Base-by-base conservation (phyloP, 2,797 vertebrate genomes). In the Amniataba percoides region DNA sequence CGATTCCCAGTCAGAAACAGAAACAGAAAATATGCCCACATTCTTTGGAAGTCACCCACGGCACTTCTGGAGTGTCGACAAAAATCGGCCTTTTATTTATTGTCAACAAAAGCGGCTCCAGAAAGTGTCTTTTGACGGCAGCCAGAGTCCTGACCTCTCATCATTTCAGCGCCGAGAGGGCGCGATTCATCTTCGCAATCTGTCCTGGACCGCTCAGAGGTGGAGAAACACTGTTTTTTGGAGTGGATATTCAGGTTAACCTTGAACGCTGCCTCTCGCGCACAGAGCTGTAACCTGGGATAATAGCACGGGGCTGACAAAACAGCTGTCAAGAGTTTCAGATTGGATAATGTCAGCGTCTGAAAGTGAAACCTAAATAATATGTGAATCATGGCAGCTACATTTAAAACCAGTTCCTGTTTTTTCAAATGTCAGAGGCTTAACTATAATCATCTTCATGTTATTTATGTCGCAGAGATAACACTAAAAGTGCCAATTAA, bases 51-150 rank as follows among this genome's bases (percentile, higher is more conserved):
- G 79, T 84, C 79, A 74, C 70, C 61, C 61, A 6, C 48, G 40
- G 65, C 59, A 61, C 74, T 78, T 60, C 56, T 80, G 76, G 75
- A 82, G 4, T 7, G 48, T 83, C 42, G 74, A 78, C 66, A 76
- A 65, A 31, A 78, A 65, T 72, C 81, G 4, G 71, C 6, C 57
- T 79, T 64, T 82, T 72, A 80, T 87, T 88, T 85, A 84, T 63
- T 46, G 60, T 87, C 80, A 80, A 87, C 78, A 70, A 80, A 31
- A 85, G 72, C 45, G 3, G 52, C 60, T 84, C 23, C 25, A 78
- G 60, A 76, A 83, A 82, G 53, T 53, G 36, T 75, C 72, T 68
- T 75, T 70, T 68, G 70, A 79, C 58, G 10, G 51, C 72, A 58
- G 77, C 55, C 70, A 15, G 31, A 61, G 64, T 16, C 80, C 68